Evolutionary conservation across 1,140 invertebrate genomes (phyloP).

Genomic region (Atta cephalotes): DNA sequence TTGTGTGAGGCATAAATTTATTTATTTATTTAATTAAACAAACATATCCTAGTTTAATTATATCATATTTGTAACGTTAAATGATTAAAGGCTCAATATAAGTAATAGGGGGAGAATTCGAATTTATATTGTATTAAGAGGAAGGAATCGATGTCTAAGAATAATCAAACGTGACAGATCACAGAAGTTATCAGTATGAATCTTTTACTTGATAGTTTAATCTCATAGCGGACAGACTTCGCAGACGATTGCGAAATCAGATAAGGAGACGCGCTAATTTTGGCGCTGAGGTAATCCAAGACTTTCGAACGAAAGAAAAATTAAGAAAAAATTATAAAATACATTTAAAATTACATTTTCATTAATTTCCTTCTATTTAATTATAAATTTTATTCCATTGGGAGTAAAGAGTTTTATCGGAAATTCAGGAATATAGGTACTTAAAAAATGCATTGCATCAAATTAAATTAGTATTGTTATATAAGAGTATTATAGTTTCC

Average conservation of each 20-base stretch:
- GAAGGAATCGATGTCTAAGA: conserved; percentile 22
- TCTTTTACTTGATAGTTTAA: conserved; percentile 55
- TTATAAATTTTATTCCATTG: neutral
- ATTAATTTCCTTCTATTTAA: neutral
- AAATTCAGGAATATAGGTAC: neutral
- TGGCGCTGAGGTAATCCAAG: conserved; percentile 12
- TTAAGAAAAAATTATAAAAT: neutral
- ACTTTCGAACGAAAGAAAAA: neutral
- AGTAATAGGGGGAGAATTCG: neutral
- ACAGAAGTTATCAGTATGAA: neutral
- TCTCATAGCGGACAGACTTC: conserved; percentile 23
- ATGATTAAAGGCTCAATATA: neutral
- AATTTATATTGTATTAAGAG: neutral
- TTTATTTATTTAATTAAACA: neutral
- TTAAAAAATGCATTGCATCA: neutral
- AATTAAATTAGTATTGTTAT: neutral
- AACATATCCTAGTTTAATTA: neutral
- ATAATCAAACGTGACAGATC: conserved; percentile 16
- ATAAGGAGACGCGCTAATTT: conserved; percentile 52
- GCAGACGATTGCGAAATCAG: neutral
- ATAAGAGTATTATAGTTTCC: neutral
- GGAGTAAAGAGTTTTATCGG: neutral
- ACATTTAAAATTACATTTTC: neutral
- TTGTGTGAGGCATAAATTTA: neutral
- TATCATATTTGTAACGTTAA: neutral